These are phyloP conservation scores for Poecilia velifera DNA, from an alignment of 2,797 vertebrate species.

Conservation along the genomic window DNA sequence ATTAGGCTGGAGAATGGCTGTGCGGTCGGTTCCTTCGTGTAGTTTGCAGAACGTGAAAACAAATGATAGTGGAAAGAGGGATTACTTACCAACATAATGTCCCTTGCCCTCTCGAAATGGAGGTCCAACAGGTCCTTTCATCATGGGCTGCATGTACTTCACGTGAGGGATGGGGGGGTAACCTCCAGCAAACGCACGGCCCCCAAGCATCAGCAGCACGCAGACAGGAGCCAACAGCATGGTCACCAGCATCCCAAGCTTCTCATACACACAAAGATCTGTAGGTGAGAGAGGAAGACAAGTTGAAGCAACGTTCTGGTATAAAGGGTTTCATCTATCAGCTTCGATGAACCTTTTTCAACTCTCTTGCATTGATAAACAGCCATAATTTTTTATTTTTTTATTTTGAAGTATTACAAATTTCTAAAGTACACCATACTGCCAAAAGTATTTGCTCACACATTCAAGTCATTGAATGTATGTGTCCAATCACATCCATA, in stretches of 20 bases:
- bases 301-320: not conserved
- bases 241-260: slow-evolving; percentile 64
- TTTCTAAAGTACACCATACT: not conserved
- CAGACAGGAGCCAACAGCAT: slow-evolving; percentile 79
- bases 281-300: slow-evolving; percentile 31
- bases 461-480: not conserved
- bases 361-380: not conserved
- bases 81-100: slow-evolving; percentile 95
- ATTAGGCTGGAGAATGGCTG: not conserved
- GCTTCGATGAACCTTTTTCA: not conserved
- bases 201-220: slow-evolving; percentile 80
- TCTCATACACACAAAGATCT: slow-evolving; percentile 70
- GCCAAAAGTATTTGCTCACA: not conserved
- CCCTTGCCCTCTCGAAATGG: slow-evolving; percentile 99
- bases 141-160: slow-evolving; percentile 98
- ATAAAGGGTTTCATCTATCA: not conserved
- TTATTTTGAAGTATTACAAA: not conserved
- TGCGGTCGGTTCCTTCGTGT: not conserved
- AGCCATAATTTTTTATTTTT: not conserved
- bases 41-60: not conserved
- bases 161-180: slow-evolving; percentile 91
- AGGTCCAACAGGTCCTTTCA: slow-evolving; percentile 96
- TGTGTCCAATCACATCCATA: not conserved
- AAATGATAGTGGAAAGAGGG: not conserved
- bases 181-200: slow-evolving; percentile 83